Percentiles rank a stretch among this genome's conserved stretches.
These are phyloP conservation scores for Hydrochoerus hydrochaeris DNA, from an alignment of 2,113 vertebrate species.

Conservation along the genomic window DNA sequence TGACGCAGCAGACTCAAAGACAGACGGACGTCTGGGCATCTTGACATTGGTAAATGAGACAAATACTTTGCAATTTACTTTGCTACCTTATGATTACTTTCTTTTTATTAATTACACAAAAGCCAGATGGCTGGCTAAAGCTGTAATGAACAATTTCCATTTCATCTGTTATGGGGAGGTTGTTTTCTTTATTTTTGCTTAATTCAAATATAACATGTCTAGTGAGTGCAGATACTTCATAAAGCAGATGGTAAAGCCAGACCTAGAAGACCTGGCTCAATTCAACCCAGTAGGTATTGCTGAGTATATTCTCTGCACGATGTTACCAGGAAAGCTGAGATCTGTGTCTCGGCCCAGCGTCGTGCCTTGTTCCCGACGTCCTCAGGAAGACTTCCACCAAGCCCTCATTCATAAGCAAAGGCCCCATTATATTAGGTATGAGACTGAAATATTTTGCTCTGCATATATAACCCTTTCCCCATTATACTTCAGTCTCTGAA, in stretches of 20 bases:
- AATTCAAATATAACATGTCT: background rate
- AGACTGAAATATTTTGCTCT: background rate
- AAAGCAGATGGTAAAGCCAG: background rate
- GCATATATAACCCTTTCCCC: background rate
- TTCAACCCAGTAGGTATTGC: background rate
- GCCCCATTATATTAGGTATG: background rate
- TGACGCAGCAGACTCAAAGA: background rate
- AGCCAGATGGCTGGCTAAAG: background rate
- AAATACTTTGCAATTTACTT: constrained; percentile 30
- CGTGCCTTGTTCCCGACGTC: background rate
- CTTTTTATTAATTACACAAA: constrained; percentile 32
- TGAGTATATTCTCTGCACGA: fast-evolving
- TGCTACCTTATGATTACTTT: background rate
- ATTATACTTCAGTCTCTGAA: background rate
- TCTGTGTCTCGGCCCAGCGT: background rate
- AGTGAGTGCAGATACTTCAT: background rate
- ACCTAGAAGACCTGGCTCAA: background rate
- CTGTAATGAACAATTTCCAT: background rate
- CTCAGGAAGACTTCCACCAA: background rate
- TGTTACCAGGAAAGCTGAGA: background rate
- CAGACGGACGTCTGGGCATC: background rate
- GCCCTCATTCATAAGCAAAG: background rate
- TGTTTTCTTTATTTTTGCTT: background rate
- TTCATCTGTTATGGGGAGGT: background rate
- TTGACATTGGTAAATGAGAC: constrained; percentile 41